Percentiles rank a stretch among this genome's conserved stretches.
These are phyloP conservation scores for Drosophila nr. perissopoda DNA, from an alignment of 2,888 invertebrate genomes.

Conservation along the genomic window DNA sequence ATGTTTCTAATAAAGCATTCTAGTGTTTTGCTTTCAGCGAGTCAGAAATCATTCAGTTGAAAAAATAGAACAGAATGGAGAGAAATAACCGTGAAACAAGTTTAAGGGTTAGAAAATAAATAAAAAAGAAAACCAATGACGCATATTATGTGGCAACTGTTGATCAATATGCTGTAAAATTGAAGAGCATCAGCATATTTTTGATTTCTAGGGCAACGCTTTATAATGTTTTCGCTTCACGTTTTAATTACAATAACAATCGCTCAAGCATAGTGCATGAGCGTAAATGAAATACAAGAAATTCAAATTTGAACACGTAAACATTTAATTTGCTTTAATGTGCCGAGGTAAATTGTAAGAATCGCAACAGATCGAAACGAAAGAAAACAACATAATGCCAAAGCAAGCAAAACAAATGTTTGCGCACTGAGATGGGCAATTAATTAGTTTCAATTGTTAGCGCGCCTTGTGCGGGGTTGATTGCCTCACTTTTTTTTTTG, in stretches of 20 bases:
- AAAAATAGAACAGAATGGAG: neutral
- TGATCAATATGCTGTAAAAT: conserved; percentile 11
- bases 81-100: conserved; percentile 17
- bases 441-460: conserved; percentile 65
- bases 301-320: conserved; percentile 41
- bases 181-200: conserved; percentile 1
- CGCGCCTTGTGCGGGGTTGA: conserved; percentile 35
- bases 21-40: neutral
- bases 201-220: neutral
- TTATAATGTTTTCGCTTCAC: conserved; percentile 21
- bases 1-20: neutral
- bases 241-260: conserved; percentile 38
- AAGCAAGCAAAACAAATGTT: conserved; percentile 53
- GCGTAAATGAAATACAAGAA: conserved; percentile 29
- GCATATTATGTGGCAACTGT: conserved; percentile 13
- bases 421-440: conserved; percentile 67
- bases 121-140: neutral
- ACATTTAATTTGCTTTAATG: conserved; percentile 57
- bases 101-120: conserved; percentile 11
- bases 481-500: conserved; percentile 35
- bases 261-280: neutral
- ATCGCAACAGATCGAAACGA: conserved; percentile 26
- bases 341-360: conserved; percentile 45
- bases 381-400: conserved; percentile 28
- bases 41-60: neutral